Evolutionary conservation across 92 coral and sea anemone genomes (phyloP).

Genomic region (Epizoanthus fatuus): DNA sequence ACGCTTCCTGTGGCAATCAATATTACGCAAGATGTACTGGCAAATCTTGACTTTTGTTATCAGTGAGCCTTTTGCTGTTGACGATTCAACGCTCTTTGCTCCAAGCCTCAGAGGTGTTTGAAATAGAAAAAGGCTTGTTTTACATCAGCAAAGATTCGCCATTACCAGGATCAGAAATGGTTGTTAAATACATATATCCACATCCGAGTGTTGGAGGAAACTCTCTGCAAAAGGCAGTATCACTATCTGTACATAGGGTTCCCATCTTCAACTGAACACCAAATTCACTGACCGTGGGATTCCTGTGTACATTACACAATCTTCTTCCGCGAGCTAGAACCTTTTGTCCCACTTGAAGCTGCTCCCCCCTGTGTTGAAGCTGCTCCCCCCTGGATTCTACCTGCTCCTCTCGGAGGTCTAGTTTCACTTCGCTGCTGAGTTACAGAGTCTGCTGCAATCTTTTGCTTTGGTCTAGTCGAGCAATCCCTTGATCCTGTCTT

Average conservation of each 20-base stretch:
- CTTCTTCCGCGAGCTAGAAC: conserved; percentile 38
- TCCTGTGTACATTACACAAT: conserved; percentile 3
- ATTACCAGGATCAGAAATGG: no score
- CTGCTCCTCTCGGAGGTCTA: background rate
- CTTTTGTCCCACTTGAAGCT: conserved; percentile 2
- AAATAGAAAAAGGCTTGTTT: no score
- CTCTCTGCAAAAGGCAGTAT: background rate
- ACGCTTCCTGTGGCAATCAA: no score
- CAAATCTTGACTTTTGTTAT: no score
- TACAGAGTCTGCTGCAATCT: background rate
- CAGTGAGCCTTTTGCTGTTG: no score
- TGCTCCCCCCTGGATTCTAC: background rate
- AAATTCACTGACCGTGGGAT: background rate
- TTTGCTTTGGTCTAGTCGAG: conserved; percentile 14
- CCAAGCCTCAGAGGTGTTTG: no score
- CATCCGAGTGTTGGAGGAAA: no score
- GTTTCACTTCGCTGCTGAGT: background rate
- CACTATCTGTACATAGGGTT: no score
- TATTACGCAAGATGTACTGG: no score
- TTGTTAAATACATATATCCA: no score
- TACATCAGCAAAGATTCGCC: no score
- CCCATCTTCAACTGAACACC: background rate
- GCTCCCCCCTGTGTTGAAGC: conserved; percentile 1
- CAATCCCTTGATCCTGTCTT: background rate
- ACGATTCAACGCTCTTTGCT: no score